Evolutionary conservation across 2,888 invertebrate genomes (phyloP).

Genomic region (Polylopha cassiicola): DNA sequence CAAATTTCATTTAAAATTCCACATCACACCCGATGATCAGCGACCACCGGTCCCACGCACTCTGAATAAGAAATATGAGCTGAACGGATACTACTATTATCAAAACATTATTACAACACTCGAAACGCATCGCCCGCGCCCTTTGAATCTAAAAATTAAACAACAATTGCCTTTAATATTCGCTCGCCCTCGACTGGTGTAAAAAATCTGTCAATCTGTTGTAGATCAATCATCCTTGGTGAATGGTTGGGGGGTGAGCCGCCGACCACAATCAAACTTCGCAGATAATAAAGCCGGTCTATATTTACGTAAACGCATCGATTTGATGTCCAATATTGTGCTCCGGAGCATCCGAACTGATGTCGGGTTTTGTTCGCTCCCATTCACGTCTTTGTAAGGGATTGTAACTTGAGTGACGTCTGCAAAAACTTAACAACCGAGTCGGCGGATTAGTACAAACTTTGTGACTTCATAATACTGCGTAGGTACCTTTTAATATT

Average conservation of each 20-base stretch:
- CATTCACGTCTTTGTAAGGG: slow-evolving; percentile 45
- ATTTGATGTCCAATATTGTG: slow-evolving; percentile 69
- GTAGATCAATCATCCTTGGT: slow-evolving; percentile 74
- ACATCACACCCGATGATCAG: slow-evolving; percentile 20
- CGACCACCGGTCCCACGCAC: slow-evolving; percentile 62
- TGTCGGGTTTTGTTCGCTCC: slow-evolving; percentile 44
- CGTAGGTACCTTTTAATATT: too few relatives aligned
- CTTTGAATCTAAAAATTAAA: slow-evolving; percentile 74
- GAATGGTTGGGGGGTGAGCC: slow-evolving; percentile 65
- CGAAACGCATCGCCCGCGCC: slow-evolving; percentile 69
- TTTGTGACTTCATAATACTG: slow-evolving; percentile 25
- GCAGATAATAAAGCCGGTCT: slow-evolving; percentile 70
- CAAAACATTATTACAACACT: slow-evolving; percentile 78
- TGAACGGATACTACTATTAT: slow-evolving; percentile 75
- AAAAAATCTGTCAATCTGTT: slow-evolving; percentile 76
- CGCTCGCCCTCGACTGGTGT: slow-evolving; percentile 63
- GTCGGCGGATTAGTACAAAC: slow-evolving; percentile 41
- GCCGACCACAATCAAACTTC: slow-evolving; percentile 60
- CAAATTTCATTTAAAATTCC: slow-evolving; percentile 26
- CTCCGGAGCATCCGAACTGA: slow-evolving; percentile 57
- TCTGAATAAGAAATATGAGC: slow-evolving; percentile 76
- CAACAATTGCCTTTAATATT: slow-evolving; percentile 78
- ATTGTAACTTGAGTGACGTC: slow-evolving; percentile 55
- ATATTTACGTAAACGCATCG: slow-evolving; percentile 74
- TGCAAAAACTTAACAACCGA: slow-evolving; percentile 43